Evolutionary conservation across 2,113 vertebrate genomes (phyloP).

Genomic region (Diadophis punctatus): DNA sequence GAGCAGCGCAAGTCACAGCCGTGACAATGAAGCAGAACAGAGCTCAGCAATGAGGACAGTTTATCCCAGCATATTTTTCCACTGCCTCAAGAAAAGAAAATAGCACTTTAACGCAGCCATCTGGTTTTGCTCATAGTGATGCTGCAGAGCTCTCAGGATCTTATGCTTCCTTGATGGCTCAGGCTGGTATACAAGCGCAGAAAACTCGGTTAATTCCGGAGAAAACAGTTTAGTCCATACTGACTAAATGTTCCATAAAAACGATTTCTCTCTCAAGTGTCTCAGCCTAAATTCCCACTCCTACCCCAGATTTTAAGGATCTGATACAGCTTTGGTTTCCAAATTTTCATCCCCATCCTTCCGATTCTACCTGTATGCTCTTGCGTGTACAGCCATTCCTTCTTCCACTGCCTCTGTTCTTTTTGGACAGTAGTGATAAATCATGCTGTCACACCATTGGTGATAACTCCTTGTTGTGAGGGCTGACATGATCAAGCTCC

Average conservation of each 20-base stretch:
- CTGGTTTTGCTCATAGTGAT: neutral
- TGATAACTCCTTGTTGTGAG: neutral
- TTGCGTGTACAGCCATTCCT: neutral
- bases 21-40: neutral
- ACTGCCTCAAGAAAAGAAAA: neutral
- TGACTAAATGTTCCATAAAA: neutral
- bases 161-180: neutral
- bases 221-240: neutral
- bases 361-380: neutral
- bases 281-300: neutral
- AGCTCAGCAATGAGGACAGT: neutral
- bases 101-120: neutral
- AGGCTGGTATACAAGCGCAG: neutral
- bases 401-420: neutral
- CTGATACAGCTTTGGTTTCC: neutral
- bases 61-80: neutral
- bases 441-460: neutral
- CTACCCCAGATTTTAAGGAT: neutral
- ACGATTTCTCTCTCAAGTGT: neutral
- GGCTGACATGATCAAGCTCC: neutral
- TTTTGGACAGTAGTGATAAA: neutral
- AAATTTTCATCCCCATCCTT: neutral
- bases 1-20: neutral
- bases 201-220: neutral
- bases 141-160: neutral